Base-by-base conservation (phyloP, 2,797 vertebrate genomes). In the Bufotes viridis region DNA sequence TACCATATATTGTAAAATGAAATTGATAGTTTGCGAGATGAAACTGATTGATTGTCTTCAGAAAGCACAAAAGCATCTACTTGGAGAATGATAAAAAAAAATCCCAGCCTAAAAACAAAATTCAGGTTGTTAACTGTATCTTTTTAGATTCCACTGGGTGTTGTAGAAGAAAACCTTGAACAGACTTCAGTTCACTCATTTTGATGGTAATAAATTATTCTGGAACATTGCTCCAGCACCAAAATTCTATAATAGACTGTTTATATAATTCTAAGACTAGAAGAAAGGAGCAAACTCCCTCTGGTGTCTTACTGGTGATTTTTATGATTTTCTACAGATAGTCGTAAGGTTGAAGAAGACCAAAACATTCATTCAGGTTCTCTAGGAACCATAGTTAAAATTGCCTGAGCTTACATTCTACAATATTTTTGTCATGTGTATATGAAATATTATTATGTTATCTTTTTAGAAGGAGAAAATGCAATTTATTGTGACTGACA, bases 61-160 rank as follows among this genome's bases (percentile, higher is more conserved):
- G 82, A 60, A 84, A 74, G n/a, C 53, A 84, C 82, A 84, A 74
- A 84, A 74, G 26, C 22, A 84, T 58, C 60, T n/a, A 34, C 69
- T 72, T 74, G 69, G 53, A 84, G 55, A 84, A 74, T 42, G 26
- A 58, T 84, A 78, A 67, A 67, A 86, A 86, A 53, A 80, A 34
- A 81, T 80, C 85, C 53, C 61, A 65, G 79, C 42, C 80, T 83
- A 15, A 26, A 78, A 60, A 82, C 55, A 82, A 26, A 82, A 76
- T 76, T 87, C 42, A 42, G 53, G 81, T 75, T 65, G 53, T 83
- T 83, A 82, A 81, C 60, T 83, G 61, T 87, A 83, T 87, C 49
- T 84, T 51, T 84, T 83, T 83, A 84, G 81, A 60, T 85, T 70
- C 63, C 87, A 60, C 76, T 80, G 81, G 65, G 67, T 74, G 76